A percentile compares a stretch with the other conserved stretches of the same genome.
Evolutionary conservation across 2,888 invertebrate genomes (phyloP).

Genomic region (Catocala nupta): DNA sequence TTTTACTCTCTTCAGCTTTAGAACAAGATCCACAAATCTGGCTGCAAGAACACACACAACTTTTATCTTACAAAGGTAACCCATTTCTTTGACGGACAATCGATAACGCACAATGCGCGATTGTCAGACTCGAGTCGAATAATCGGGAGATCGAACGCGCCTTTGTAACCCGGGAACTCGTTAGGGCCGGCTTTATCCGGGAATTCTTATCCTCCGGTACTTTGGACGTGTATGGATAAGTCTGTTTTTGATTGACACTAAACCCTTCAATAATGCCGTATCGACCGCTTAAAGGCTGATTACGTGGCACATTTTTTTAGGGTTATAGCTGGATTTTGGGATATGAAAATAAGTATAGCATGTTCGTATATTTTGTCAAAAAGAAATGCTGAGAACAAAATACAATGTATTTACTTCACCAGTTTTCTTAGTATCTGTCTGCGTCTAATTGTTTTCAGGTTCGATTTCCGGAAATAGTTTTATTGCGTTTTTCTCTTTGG

Average conservation of each 20-base stretch:
- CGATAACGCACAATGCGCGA: constrained; percentile 67
- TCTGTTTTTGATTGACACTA: constrained; percentile 76
- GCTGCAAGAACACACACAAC: constrained; percentile 27
- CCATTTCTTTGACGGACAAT: constrained; percentile 55
- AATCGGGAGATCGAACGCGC: constrained; percentile 65
- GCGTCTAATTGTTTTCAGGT: too few relatives aligned
- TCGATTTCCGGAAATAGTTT: too few relatives aligned
- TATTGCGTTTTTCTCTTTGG: too few relatives aligned
- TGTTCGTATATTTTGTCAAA: neutral
- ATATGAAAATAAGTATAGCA: constrained; percentile 3
- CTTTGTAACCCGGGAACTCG: constrained; percentile 65
- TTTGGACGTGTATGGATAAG: constrained; percentile 63
- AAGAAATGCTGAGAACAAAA: too few relatives aligned
- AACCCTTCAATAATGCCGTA: constrained; percentile 64
- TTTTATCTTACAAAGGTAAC: constrained; percentile 49
- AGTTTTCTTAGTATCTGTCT: too few relatives aligned
- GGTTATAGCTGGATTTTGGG: constrained; percentile 3
- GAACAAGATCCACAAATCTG: constrained; percentile 2
- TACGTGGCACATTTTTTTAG: constrained; percentile 38
- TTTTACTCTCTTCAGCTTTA: too few relatives aligned
- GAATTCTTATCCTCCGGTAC: constrained; percentile 61
- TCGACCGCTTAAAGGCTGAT: constrained; percentile 52
- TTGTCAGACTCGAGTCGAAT: constrained; percentile 64
- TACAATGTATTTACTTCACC: too few relatives aligned
- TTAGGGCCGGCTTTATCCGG: constrained; percentile 62